Base-by-base conservation (phyloP, 2,797 vertebrate species). In the Spea hammondii region DNA sequence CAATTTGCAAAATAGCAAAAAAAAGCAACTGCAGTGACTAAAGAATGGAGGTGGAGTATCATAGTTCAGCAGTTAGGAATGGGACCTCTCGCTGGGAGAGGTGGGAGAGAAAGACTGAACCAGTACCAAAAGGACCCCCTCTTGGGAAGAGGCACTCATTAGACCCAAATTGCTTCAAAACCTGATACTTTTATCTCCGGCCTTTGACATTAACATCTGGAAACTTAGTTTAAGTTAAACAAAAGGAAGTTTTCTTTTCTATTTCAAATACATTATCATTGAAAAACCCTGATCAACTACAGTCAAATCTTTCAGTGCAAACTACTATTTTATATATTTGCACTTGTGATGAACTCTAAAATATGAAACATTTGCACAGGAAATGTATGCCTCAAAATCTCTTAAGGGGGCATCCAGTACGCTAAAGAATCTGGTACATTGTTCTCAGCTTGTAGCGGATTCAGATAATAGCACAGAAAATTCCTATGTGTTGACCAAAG, bases 121-220 rank as follows among this genome's bases (percentile, higher is more conserved):
- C 88, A 84, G 86, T 90, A 88, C 85, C 91, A 92, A 92, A 91
- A 32, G 85, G 87, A 87, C 84, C 92, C 89, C 93, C 93, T 94
- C 93, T 91, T 90, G 92, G 83, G 92, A 94, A 93, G 92, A 73
- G 92, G 93, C 92, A 93, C 88, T 88, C 88, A 90, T 90, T 90
- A 90, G 89, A 89, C 89, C 90, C 86, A 79, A 85, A 88, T 89
- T 86, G 88, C 87, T 87, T 92, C 93, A 95, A 94, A 95, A 97
- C 90, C 92, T 91, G 91, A 95, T 95, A 96, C 96, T 98, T 98
- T 97, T 93, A 95, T 96, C 95, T 95, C 88, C 90, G 90, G 95
- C 95, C 95, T 91, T 89, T 94, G 92, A 96, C 95, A 93, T 83
- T 50, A 87, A 96, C 97, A 99, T 99, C 95, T 99, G 96, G 97